Percentiles rank a stretch among this genome's conserved stretches.
phyloP scores from a whole-genome alignment of 2,113 vertebrate genomes.

The Alectura lathami region DNA sequence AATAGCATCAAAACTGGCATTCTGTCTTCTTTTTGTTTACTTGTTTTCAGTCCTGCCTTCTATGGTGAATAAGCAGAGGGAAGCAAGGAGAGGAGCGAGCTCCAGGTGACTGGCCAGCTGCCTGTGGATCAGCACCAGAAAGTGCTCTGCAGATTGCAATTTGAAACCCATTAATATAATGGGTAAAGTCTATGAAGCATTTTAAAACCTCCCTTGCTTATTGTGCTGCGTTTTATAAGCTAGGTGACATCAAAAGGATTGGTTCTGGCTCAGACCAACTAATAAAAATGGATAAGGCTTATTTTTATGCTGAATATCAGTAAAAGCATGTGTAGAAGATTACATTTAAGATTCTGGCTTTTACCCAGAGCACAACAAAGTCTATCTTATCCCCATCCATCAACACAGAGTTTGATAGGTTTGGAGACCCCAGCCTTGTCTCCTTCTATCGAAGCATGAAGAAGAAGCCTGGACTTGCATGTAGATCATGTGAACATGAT shows the following conservation, averaged over 20 bases:
- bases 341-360: constrained; percentile 75
- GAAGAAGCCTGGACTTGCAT: background rate
- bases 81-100: constrained; percentile 31
- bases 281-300: constrained; percentile 71
- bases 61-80: background rate
- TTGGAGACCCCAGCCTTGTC: constrained; percentile 20
- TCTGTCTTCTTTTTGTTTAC: background rate
- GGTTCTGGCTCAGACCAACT: constrained; percentile 63
- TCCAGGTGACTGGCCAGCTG: constrained; percentile 65
- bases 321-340: constrained; percentile 75
- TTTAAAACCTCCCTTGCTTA: constrained; percentile 62
- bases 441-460: background rate
- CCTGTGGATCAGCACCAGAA: constrained; percentile 49
- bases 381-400: constrained; percentile 66
- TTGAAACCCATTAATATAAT: constrained; percentile 68
- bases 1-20: background rate
- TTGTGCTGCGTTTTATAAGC: constrained; percentile 18
- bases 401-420: constrained; percentile 37
- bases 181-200: constrained; percentile 66
- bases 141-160: constrained; percentile 56
- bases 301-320: constrained; percentile 77
- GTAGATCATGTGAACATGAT: background rate
- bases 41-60: background rate
- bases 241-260: constrained; percentile 62
- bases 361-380: constrained; percentile 63